phyloP scores from a whole-genome alignment of 2,888 invertebrate genomes.

The Sussaba pulchella region DNA sequence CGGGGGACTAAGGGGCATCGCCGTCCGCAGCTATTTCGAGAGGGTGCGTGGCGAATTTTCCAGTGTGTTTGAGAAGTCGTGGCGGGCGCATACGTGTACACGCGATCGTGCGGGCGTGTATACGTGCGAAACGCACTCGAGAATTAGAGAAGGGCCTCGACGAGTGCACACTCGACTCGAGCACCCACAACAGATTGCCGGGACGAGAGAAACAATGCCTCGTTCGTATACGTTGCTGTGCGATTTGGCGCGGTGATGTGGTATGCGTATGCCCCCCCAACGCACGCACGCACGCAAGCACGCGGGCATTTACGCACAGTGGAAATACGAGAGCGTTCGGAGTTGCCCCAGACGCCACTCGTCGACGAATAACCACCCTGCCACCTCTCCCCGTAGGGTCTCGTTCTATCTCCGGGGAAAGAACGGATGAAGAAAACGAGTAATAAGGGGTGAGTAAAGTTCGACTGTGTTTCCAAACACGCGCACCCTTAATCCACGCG shows the following conservation, averaged over 20 bases:
- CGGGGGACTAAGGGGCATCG: conserved; percentile 48
- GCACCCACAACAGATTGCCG: conserved; percentile 82
- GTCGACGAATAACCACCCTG: conserved; percentile 55
- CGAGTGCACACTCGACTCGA: conserved; percentile 81
- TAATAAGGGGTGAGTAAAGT: conserved; percentile 62
- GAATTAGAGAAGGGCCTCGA: conserved; percentile 66
- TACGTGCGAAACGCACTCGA: conserved; percentile 50
- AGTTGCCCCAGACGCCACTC: conserved; percentile 61
- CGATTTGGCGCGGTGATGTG: conserved; percentile 56
- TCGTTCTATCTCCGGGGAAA: conserved; percentile 61
- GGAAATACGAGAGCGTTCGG: conserved; percentile 43
- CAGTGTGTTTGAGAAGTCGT: conserved; percentile 59
- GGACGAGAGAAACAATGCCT: conserved; percentile 81
- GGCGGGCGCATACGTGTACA: conserved; percentile 62
- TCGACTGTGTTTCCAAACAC: conserved; percentile 63
- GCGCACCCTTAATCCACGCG: conserved; percentile 37
- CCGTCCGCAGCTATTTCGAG: conserved; percentile 64
- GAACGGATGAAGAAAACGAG: conserved; percentile 55
- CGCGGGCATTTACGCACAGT: conserved; percentile 50
- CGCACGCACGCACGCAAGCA: conserved; percentile 59
- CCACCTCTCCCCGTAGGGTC: too few species aligned
- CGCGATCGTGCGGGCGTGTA: conserved; percentile 49
- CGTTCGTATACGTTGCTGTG: conserved; percentile 50
- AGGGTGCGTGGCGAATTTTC: conserved; percentile 62
- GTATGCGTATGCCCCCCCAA: too few species aligned